Evolutionary conservation across 1,140 invertebrate species (phyloP).

Genomic region (Drosophila albomicans): DNA sequence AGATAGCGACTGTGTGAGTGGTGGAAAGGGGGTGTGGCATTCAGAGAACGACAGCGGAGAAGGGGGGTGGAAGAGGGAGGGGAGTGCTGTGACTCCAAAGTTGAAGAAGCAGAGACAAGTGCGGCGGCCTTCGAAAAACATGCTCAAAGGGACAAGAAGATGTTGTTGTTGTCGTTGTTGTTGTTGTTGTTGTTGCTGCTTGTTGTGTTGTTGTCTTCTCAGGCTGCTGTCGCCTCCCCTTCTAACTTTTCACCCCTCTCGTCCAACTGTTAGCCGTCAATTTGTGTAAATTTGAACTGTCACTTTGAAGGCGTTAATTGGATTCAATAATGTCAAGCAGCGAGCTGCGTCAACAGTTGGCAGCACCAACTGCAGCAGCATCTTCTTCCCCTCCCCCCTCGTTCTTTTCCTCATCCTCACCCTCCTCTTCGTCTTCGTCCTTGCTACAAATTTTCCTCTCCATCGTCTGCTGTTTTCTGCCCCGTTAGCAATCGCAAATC

Average conservation of each 20-base stretch:
- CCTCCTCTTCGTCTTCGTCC: no score
- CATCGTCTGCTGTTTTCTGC: slow-evolving; percentile 21
- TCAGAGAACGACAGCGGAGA: neutral
- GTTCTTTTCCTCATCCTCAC: no score
- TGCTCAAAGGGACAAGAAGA: neutral
- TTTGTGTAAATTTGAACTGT: slow-evolving; percentile 83
- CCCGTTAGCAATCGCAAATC: slow-evolving; percentile 34
- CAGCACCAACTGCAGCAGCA: slow-evolving; percentile 21
- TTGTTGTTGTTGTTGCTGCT: neutral
- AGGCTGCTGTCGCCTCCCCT: neutral
- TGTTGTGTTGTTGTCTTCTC: slow-evolving; percentile 7
- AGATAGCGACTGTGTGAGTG: neutral
- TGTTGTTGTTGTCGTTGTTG: no score
- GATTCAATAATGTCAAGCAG: slow-evolving; percentile 67
- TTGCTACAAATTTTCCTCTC: neutral
- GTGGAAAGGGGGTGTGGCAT: neutral
- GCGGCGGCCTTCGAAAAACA: neutral
- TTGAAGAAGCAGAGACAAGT: neutral
- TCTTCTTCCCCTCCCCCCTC: no score
- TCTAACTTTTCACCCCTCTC: neutral
- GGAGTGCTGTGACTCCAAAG: neutral
- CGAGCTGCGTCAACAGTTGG: slow-evolving; percentile 29
- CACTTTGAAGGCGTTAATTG: slow-evolving; percentile 83
- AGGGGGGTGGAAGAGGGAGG: neutral
- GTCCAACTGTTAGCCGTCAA: slow-evolving; percentile 48